These are phyloP conservation scores for Atethmia centrago DNA, from an alignment of 2,888 invertebrate species.

Conservation along the genomic window DNA sequence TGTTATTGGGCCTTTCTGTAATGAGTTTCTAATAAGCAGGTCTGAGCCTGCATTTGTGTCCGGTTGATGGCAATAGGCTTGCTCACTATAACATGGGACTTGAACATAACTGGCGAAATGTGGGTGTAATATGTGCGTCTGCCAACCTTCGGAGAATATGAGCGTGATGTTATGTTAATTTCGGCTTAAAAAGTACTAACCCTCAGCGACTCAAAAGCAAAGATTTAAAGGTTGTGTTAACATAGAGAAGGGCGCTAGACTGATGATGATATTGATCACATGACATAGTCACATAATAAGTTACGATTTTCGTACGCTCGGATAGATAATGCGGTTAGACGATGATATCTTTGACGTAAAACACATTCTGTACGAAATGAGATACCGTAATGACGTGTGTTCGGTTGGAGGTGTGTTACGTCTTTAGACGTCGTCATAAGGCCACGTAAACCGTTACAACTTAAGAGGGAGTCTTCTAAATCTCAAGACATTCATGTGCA, in stretches of 20 bases:
- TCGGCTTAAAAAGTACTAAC: no score
- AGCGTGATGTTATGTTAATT: not conserved
- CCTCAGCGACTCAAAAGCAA: no score
- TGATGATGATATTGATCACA: not conserved
- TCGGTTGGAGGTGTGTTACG: slow-evolving; percentile 31
- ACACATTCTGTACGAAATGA: slow-evolving; percentile 12
- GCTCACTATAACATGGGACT: not conserved
- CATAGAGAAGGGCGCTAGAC: not conserved
- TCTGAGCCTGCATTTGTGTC: not conserved
- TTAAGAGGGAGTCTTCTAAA: not conserved
- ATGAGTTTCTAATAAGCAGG: not conserved
- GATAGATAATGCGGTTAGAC: slow-evolving; percentile 37
- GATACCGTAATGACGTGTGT: slow-evolving; percentile 42
- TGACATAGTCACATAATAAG: slow-evolving; percentile 5
- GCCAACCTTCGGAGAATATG: not conserved
- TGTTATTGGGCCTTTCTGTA: not conserved
- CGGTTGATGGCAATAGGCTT: not conserved
- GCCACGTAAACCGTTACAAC: not conserved
- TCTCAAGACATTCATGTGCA: not conserved
- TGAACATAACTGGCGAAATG: not conserved
- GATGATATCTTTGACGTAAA: slow-evolving; percentile 42
- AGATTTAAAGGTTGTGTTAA: not conserved
- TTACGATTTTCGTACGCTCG: not conserved
- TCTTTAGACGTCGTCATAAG: slow-evolving; percentile 7
- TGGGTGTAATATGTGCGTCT: not conserved